Evolutionary conservation across 2,113 vertebrate genomes (phyloP).

Genomic region (Pleuronectes platessa): DNA sequence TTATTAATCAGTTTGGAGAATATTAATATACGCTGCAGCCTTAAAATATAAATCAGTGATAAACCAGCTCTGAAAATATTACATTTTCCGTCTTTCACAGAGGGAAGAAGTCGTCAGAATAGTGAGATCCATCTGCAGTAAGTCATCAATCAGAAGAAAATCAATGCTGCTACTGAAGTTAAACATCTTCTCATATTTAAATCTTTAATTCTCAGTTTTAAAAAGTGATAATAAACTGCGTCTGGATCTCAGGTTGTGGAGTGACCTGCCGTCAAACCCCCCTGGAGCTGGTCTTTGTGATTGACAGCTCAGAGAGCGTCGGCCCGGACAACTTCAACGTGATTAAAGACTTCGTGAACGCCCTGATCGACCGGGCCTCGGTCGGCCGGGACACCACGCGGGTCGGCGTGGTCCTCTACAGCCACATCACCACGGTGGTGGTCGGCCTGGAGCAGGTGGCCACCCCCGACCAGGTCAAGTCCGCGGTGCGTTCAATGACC

Average conservation of each 20-base stretch:
- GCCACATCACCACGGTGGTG: slow-evolving; percentile 83
- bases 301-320: slow-evolving; percentile 91
- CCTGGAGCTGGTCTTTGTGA: slow-evolving; percentile 89
- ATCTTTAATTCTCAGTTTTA: background rate
- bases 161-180: background rate
- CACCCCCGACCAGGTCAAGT: slow-evolving; percentile 81
- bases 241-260: slow-evolving; percentile 82
- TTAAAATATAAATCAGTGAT: background rate
- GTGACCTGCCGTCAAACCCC: slow-evolving; percentile 83
- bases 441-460: slow-evolving; percentile 78
- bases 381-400: slow-evolving; percentile 66
- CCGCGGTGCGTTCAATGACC: slow-evolving; percentile 82
- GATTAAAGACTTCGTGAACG: slow-evolving; percentile 87
- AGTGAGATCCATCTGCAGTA: slow-evolving; percentile 90
- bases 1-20: too few relatives aligned
- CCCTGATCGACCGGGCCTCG: slow-evolving; percentile 79
- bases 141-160: slow-evolving; percentile 61
- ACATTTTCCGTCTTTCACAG: slow-evolving; percentile 68
- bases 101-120: slow-evolving; percentile 89
- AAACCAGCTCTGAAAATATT: background rate
- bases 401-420: slow-evolving; percentile 88
- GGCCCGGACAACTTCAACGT: slow-evolving; percentile 87
- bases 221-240: background rate
- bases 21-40: too few relatives aligned
- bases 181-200: too few relatives aligned